These are phyloP conservation scores for Anhinga rufa DNA, from an alignment of 2,113 vertebrate genomes.

Conservation along the genomic window DNA sequence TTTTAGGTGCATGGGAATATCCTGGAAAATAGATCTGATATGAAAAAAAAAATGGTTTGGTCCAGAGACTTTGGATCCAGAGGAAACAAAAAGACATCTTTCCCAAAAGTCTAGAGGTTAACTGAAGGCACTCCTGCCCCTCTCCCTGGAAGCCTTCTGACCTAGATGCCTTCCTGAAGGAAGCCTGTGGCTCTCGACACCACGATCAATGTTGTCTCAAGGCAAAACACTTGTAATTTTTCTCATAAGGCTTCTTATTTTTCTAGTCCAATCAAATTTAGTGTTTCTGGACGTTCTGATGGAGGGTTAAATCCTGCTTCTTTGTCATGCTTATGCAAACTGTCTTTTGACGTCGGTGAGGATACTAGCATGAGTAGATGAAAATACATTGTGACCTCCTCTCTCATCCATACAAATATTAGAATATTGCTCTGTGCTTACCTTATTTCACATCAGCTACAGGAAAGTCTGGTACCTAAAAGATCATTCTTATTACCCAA, in stretches of 20 bases:
- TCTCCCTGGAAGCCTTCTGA: background rate
- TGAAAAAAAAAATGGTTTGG: background rate
- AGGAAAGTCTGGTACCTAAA: background rate
- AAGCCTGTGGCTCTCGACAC: background rate
- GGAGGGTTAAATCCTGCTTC: background rate
- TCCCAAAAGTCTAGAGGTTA: background rate
- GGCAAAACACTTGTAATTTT: background rate
- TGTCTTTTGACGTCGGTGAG: background rate
- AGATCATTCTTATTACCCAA: slow-evolving; percentile 6
- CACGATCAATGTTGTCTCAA: fast-evolving
- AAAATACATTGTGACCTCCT: background rate
- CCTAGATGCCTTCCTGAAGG: background rate
- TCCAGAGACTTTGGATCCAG: background rate
- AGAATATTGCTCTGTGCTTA: background rate
- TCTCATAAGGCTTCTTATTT: background rate
- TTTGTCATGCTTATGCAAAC: background rate
- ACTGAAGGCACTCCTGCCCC: background rate
- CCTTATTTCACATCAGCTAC: background rate
- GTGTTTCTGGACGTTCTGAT: background rate
- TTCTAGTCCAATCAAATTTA: background rate
- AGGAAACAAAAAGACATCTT: background rate
- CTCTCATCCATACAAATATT: background rate
- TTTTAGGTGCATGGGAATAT: background rate
- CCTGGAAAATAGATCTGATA: background rate
- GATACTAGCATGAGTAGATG: background rate